These are phyloP conservation scores for Centrocercus urophasianus DNA, from an alignment of 2,113 vertebrate genomes.

Conservation along the genomic window DNA sequence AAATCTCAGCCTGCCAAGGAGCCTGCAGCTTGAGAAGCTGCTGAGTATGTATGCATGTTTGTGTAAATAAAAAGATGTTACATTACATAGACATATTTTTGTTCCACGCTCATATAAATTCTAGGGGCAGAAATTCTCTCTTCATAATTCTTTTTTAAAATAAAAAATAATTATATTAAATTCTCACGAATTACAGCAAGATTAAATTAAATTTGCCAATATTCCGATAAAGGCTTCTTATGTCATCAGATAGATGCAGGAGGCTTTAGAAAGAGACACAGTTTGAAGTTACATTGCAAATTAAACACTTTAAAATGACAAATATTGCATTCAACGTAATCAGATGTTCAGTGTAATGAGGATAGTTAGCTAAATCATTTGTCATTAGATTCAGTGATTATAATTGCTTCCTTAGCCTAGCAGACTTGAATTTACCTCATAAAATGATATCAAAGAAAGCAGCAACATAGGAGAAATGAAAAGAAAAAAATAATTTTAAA, in stretches of 20 bases:
- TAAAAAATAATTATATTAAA: not conserved
- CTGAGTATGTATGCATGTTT: rapidly evolving
- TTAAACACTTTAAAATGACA: slow-evolving; percentile 34
- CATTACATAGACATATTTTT: not conserved
- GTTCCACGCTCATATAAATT: not conserved
- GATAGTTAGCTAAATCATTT: slow-evolving; percentile 61
- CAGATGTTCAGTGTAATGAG: slow-evolving; percentile 48
- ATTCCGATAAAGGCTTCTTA: not conserved
- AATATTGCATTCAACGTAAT: slow-evolving; percentile 13
- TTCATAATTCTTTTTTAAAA: not conserved
- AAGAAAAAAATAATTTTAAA: not conserved
- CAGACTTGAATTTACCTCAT: slow-evolving; percentile 20
- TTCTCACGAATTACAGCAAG: not conserved
- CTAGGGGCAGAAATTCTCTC: not conserved
- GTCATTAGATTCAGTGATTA: slow-evolving; percentile 65
- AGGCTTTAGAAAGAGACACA: slow-evolving; percentile 8
- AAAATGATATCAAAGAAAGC: not conserved
- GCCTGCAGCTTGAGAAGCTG: slow-evolving; percentile 8
- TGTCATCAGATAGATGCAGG: not conserved
- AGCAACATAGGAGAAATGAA: not conserved
- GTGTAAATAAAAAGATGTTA: not conserved
- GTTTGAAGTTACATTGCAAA: slow-evolving; percentile 20
- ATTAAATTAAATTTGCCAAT: not conserved
- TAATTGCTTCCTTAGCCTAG: slow-evolving; percentile 62
- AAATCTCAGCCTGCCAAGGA: slow-evolving; percentile 27